Base-by-base conservation (phyloP, 1,140 invertebrate genomes). In the Kradibia gibbosae region DNA sequence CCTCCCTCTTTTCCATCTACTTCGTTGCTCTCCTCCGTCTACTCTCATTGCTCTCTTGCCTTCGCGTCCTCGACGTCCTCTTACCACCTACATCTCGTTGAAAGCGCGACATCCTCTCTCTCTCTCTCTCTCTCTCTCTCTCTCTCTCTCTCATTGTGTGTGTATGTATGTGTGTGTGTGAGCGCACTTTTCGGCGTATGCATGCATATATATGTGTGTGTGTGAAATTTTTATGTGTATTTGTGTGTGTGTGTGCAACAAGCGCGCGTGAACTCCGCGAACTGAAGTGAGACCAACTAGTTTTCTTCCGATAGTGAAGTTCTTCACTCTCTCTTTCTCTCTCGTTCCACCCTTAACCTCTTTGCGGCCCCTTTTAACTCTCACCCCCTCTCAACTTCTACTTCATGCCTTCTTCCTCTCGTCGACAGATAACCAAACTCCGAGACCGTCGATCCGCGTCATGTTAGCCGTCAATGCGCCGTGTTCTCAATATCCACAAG, bases 401-500 rank as follows among this genome's bases (percentile, higher is more conserved):
- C n/a, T 22, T 31, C 80, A 48, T 83, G 8, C 78, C 80, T 67
- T 77, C 78, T 82, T 81, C 82, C 77, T 83, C 81, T 86, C 85
- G 75, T 28, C 42, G 20, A 85, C 81, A 82, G 76, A 84, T 83
- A 85, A 87, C 84, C 84, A 86, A 86, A 87, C 85, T 85, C 86
- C 85, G 85, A 87, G 84, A 84, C 84, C 84, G 82, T 85, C 22
- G 62, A 73, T 82, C 83, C 84, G 82, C 81, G 50, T 42, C 25
- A 31, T n/a, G 50, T 11, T 0, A 25, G 11, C 25, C 42, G 25
- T 10, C 57, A 67, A 78, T 55, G 78, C 86, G 85, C 85, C 87
- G 87, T 88, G 89, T 88, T 84, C 85, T 85, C 86, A 90, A 89
- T 90, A 89, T 88, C 87, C 88, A 86, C 87, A 88, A 90, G 88